Evolutionary conservation across 2,113 vertebrate species (phyloP).

Genomic region (Osmerus eperlanus): DNA sequence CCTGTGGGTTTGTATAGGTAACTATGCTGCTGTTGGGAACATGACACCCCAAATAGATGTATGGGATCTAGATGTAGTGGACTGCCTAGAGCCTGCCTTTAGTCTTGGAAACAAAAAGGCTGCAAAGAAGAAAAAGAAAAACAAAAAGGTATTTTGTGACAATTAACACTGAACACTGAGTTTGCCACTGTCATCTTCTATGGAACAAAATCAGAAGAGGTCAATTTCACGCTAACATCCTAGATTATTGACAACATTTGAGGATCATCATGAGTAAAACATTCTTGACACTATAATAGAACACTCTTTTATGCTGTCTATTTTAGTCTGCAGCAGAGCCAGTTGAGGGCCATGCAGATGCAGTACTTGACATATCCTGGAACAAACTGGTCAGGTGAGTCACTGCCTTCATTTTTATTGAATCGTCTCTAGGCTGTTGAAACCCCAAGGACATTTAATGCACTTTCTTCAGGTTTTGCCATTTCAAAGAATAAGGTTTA

Average conservation of each 20-base stretch:
- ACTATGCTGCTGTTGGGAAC: constrained; percentile 90
- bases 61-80: constrained; percentile 96
- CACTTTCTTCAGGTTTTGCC: too few species aligned
- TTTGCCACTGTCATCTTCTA: too few species aligned
- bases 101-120: constrained; percentile 84
- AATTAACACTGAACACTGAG: neutral
- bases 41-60: constrained; percentile 95
- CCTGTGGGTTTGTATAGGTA: constrained; percentile 66
- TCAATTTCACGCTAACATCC: neutral
- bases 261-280: too few species aligned
- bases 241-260: neutral
- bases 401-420: neutral
- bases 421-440: neutral
- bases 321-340: constrained; percentile 72
- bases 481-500: neutral
- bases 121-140: constrained; percentile 88
- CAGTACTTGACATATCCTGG: constrained; percentile 94
- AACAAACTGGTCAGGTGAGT: constrained; percentile 86
- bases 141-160: constrained; percentile 77
- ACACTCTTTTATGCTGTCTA: neutral
- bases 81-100: constrained; percentile 91
- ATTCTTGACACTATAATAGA: too few species aligned
- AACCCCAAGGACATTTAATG: neutral
- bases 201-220: too few species aligned
- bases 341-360: constrained; percentile 82